phyloP scores from a whole-genome alignment of 2,797 vertebrate species.

The Hapalemur alaotrensis region DNA sequence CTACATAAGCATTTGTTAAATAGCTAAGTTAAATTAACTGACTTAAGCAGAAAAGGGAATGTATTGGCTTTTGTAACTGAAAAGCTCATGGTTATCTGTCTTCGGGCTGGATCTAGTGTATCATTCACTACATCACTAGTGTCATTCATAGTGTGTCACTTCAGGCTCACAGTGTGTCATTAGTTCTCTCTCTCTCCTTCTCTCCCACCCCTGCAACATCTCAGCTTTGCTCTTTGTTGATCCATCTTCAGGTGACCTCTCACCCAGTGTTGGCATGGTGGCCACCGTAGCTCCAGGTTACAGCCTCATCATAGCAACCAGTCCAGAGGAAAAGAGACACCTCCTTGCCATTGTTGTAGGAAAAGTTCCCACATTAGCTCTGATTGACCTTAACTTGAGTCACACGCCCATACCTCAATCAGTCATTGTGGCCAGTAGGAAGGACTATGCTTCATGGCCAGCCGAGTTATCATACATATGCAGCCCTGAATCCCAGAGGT shows the following conservation, averaged over 20 bases:
- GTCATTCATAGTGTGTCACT: too few species aligned
- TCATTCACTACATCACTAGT: too few species aligned
- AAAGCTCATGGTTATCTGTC: background rate
- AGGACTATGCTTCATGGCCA: background rate
- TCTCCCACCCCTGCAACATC: background rate
- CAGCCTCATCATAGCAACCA: background rate
- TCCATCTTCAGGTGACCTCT: background rate
- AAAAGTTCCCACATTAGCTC: background rate
- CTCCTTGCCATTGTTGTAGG: background rate
- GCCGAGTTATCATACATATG: background rate
- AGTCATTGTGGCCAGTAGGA: background rate
- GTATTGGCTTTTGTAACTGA: background rate
- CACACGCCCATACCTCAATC: background rate
- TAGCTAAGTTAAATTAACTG: constrained; percentile 1
- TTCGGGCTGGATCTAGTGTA: background rate
- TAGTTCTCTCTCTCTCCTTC: background rate
- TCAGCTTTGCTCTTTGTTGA: background rate
- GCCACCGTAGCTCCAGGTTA: background rate
- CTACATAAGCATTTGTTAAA: background rate
- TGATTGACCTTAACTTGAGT: background rate
- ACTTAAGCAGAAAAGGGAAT: background rate
- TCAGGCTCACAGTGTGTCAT: background rate
- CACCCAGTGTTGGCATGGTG: background rate
- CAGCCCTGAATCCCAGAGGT: background rate
- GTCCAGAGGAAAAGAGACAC: background rate